Percentiles rank a stretch among this genome's conserved stretches.
Evolutionary conservation across 1,140 invertebrate genomes (phyloP).

Genomic region (Acromyrmex heyeri): DNA sequence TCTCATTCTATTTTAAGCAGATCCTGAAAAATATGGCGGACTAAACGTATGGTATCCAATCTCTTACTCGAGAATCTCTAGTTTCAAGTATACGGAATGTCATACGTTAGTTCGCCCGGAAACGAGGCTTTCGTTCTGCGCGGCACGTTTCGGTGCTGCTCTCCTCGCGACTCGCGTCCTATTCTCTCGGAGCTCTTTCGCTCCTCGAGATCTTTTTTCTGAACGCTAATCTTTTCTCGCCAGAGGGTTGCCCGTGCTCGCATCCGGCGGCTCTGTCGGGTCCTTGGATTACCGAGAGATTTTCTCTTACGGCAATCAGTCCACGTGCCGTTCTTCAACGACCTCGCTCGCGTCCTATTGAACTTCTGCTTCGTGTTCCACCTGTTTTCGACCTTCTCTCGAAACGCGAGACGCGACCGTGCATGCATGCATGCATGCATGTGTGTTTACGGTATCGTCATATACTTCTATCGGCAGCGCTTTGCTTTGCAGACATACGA

Average conservation of each 20-base stretch:
- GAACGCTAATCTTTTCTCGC: conserved; percentile 22
- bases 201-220: neutral
- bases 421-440: neutral
- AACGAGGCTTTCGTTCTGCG: conserved; percentile 58
- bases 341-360: conserved; percentile 44
- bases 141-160: conserved; percentile 14
- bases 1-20: too few species aligned
- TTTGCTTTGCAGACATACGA: conserved; percentile 29
- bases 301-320: conserved; percentile 41
- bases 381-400: conserved; percentile 42
- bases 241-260: conserved; percentile 17
- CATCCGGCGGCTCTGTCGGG: conserved; percentile 23
- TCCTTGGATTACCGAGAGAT: conserved; percentile 34
- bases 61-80: too few species aligned
- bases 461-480: conserved; percentile 16
- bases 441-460: conserved; percentile 24
- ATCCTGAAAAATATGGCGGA: too few species aligned
- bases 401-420: conserved; percentile 8
- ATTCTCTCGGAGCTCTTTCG: conserved; percentile 15
- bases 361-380: conserved; percentile 46
- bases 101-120: conserved; percentile 21
- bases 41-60: too few species aligned
- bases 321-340: neutral
- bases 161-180: neutral
- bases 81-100: conserved; percentile 6